Evolutionary conservation across 2,113 vertebrate genomes (phyloP).

Genomic region (Plotosus lineatus): DNA sequence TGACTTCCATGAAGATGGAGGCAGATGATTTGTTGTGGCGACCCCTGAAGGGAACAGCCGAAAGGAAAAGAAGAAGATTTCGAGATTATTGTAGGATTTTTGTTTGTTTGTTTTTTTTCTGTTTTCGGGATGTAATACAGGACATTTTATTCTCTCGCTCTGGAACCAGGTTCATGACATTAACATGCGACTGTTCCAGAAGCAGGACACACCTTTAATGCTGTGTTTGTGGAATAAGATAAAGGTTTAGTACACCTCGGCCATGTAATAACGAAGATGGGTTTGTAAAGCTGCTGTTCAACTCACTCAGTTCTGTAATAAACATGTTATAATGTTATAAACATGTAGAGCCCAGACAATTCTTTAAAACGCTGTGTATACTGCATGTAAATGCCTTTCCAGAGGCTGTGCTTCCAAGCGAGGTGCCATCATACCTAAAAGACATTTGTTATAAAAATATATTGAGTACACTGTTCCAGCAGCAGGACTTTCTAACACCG

Average conservation of each 20-base stretch:
- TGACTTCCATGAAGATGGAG: too few relatives aligned
- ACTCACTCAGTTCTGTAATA: constrained; percentile 60
- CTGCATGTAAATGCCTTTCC: constrained; percentile 74
- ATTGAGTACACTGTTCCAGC: constrained; percentile 97
- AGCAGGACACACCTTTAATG: background rate
- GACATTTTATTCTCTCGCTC: background rate
- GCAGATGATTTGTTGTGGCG: too few relatives aligned
- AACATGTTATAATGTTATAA: constrained; percentile 66
- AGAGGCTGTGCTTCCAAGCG: constrained; percentile 75
- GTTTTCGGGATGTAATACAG: background rate
- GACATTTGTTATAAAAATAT: constrained; percentile 82
- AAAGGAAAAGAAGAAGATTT: too few relatives aligned
- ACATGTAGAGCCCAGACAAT: constrained; percentile 61
- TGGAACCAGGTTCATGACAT: background rate
- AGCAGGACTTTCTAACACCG: constrained; percentile 90
- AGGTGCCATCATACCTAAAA: constrained; percentile 72
- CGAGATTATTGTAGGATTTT: background rate
- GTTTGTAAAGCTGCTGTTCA: constrained; percentile 47
- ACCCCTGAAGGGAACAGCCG: too few relatives aligned
- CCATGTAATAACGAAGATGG: constrained; percentile 35
- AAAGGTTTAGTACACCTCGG: background rate
- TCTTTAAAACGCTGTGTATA: constrained; percentile 46
- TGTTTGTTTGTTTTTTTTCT: background rate
- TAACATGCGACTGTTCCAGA: background rate
- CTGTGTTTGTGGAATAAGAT: background rate